Base-by-base conservation (phyloP, 1,140 invertebrate species). In the Schlechtendalia chinensis region DNA sequence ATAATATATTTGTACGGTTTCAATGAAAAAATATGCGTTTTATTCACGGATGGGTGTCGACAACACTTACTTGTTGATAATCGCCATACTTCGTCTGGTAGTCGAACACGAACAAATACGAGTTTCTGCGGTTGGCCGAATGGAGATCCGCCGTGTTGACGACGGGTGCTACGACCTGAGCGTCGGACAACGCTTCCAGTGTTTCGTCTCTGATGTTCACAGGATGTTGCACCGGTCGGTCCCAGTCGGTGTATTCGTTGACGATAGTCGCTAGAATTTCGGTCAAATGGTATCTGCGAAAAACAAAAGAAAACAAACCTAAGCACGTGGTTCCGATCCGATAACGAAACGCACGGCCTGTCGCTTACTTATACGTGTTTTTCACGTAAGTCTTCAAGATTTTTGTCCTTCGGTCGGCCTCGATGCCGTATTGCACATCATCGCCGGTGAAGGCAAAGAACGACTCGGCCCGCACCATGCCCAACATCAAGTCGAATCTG, bases 211-310 rank as follows among this genome's bases (percentile, higher is more conserved):
- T 61, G 22, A 84, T 84, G 59, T 84, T 84, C 83, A 96, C 93
- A 32, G 95, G 95, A 90, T 97, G 94, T 84, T 96, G 94, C 12
- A 95, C 91, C 4, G 96, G 94, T 83, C 93, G 89, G 84, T 97
- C 95, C 96, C 96, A 98, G 85, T 98, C 96, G 4, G 95, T 98
- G 86, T 99, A 99, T 85, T 98, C 96, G 86, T 98, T 98, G 82
- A 98, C 93, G 83, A 94, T 94, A 12, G 93, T 94, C 3, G 93
- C 93, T 54, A 94, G 87, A 83, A 94, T 94, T 86, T 94, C 93
- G 10, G 91, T 91, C 58, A 93, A 87, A 85, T 94, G 93, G 85
- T 84, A 84, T 71, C 84, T 84, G 80, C 12, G n/a, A 45, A 24
- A 16, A 14, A n/a, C 1, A 59, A 1, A 1, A 6, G 32, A 8